Conservation (phyloP, 2,113 vertebrate genomes). For the Nothobranchius kuhntae region DNA sequence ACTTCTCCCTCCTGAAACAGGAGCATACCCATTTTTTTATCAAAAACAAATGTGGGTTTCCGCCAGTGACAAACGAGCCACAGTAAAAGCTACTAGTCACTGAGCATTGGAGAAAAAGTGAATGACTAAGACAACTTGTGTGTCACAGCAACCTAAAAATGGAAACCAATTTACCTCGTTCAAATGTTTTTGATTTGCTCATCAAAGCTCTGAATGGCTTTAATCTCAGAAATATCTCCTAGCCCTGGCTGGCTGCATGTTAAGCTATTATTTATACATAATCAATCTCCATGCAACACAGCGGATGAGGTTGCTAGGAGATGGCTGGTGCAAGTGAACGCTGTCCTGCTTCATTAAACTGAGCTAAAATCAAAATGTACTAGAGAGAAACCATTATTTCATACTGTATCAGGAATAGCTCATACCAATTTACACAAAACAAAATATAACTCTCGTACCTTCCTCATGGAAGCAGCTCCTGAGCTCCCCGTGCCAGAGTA, state of each 20-base stretch:
- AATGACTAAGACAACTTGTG: constrained; percentile 40
- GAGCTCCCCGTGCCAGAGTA: constrained; percentile 84
- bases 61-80: constrained; percentile 38
- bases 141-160: constrained; percentile 50
- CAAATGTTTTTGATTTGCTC: constrained; percentile 42
- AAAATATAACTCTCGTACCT: constrained; percentile 72
- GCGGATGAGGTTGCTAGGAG: constrained; percentile 29
- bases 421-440: neutral
- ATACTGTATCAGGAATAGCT: neutral
- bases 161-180: constrained; percentile 45
- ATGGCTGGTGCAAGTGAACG: constrained; percentile 7
- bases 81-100: constrained; percentile 6
- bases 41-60: constrained; percentile 4
- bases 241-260: constrained; percentile 10
- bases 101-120: constrained; percentile 25
- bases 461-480: constrained; percentile 87
- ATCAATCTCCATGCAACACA: constrained; percentile 7
- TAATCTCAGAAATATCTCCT: constrained; percentile 30
- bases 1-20: too few species aligned
- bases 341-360: constrained; percentile 25
- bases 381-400: neutral
- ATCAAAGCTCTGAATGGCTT: constrained; percentile 28
- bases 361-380: constrained; percentile 3
- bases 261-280: constrained; percentile 24
- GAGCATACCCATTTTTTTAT: too few species aligned